These are phyloP conservation scores for Stenoptilia bipunctidactyla DNA, from an alignment of 2,888 invertebrate genomes.

Conservation along the genomic window DNA sequence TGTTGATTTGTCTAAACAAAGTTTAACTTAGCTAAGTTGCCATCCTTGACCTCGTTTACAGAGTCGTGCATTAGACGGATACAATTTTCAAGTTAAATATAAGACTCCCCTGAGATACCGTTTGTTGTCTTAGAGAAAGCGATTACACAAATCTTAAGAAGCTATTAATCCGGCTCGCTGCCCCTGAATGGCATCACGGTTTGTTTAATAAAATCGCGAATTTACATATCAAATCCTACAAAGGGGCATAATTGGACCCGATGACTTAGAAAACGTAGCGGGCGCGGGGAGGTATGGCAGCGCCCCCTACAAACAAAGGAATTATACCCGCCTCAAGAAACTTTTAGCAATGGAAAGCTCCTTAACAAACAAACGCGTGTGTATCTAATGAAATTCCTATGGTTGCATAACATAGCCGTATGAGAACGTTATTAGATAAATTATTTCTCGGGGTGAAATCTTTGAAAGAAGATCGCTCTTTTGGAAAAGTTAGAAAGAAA, in stretches of 20 bases:
- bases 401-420: conserved; percentile 70
- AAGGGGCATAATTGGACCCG: conserved; percentile 72
- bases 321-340: conserved; percentile 73
- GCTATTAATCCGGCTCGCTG: conserved; percentile 70
- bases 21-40: conserved; percentile 10
- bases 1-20: conserved; percentile 3
- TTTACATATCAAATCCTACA: conserved; percentile 73
- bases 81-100: neutral
- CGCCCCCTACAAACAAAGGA: conserved; percentile 67
- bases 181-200: conserved; percentile 69
- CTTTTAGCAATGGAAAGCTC: conserved; percentile 72
- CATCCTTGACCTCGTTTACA: too few species aligned
- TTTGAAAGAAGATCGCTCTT: conserved; percentile 69
- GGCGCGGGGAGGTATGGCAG: conserved; percentile 50
- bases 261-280: conserved; percentile 71
- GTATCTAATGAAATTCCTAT: conserved; percentile 72
- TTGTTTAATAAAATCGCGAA: conserved; percentile 72
- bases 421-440: conserved; percentile 66
- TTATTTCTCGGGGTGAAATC: conserved; percentile 65
- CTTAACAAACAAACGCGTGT: conserved; percentile 72
- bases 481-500: conserved; percentile 71
- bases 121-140: conserved; percentile 67
- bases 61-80: neutral
- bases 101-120: conserved; percentile 43
- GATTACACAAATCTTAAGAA: conserved; percentile 72